Evolutionary conservation across 2,113 vertebrate genomes (phyloP), one percentile per base, ranked within the genome.

Genomic region (Cygnus buccinator): DNA sequence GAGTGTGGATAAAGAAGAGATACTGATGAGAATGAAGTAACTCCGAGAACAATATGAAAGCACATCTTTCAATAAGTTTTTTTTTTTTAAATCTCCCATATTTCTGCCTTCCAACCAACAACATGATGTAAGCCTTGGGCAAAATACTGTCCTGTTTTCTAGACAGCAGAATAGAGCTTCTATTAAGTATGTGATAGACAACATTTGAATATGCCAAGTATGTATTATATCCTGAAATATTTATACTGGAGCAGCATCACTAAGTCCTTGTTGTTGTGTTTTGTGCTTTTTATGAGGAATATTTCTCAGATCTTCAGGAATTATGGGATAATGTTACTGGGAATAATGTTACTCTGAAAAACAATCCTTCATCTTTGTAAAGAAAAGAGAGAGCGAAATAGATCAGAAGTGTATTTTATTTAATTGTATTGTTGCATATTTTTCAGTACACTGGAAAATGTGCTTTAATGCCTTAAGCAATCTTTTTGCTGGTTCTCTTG

Each of bases 401-500:
- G 82, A 28, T 50, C 68, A 26, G 12, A 16, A 25, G 3, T 26
- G 13, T 33, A 14, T 18, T 94, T 96, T 93, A 94, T 96, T 97
- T 57, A 77, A 29, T 83, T 74, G 19, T 70, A 82, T 52, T 59
- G n/a, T 80, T 93, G 57, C 22, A 84, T 43, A 15, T 4, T 26
- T 21, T 12, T 80, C 66, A 82, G 61, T 67, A 39, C 50, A 50
- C 13, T 78, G 29, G 70, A 84, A 74, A 75, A 39, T 13, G 75
- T 58, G 2, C 15, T 75, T 54, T 66, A 8, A 33, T 31, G 43
- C 61, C 59, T 98, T 82, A 98, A 71, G 97, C 97, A 81, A 98
- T 71, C 87, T 89, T 98, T 94, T 98, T 99, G 97, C 98, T 98
- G 43, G 98, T 95, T 39, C 98, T 98, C 55, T 97, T 98, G n/a